These are phyloP conservation scores for Tachycineta bicolor DNA, from an alignment of 2,113 vertebrate species.

Conservation along the genomic window DNA sequence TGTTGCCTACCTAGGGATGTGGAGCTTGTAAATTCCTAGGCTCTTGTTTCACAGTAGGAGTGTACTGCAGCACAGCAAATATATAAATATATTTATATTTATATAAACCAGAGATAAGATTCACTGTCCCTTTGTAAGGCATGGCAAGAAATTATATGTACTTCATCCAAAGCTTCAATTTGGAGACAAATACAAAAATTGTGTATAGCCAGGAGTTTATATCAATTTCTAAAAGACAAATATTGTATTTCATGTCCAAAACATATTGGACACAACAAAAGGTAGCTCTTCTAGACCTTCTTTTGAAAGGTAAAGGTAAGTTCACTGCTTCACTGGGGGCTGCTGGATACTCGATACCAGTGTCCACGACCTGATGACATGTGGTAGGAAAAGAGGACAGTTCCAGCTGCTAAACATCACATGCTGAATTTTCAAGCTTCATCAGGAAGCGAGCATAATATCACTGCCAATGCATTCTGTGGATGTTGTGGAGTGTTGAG, in stretches of 20 bases:
- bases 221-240: neutral
- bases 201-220: neutral
- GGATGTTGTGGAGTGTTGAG: neutral
- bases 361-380: neutral
- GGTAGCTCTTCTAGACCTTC: neutral
- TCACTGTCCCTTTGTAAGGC: neutral
- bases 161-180: neutral
- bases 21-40: neutral
- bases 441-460: neutral
- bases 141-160: neutral
- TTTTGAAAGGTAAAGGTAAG: neutral
- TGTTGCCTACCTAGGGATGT: neutral
- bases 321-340: neutral
- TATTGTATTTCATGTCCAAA: neutral
- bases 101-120: neutral
- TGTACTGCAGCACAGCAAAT: neutral
- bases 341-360: fast-evolving
- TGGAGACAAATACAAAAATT: neutral
- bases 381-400: neutral
- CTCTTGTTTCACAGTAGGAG: neutral
- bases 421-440: neutral
- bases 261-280: neutral
- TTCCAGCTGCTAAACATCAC: neutral
- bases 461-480: neutral
- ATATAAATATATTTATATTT: neutral